A percentile compares a stretch with the other conserved stretches of the same genome.
Evolutionary conservation across 30 jellyfish, hydroid and myxozoan species (phyloP).

Genomic region (Aurelia aurita complex sp. Pacific): DNA sequence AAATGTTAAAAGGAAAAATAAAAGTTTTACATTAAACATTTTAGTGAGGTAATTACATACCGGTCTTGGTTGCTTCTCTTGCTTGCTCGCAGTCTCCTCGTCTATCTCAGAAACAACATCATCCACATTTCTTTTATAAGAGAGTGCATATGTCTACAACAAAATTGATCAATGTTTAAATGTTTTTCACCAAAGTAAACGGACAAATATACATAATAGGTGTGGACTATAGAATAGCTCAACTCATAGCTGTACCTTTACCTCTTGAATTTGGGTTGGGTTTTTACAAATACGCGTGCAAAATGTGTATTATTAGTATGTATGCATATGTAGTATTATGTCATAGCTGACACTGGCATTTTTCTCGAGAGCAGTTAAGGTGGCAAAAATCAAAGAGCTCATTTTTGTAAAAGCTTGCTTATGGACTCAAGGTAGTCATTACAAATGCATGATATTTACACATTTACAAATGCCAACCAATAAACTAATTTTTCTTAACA

Average conservation of each 20-base stretch:
- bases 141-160: constrained; percentile 19
- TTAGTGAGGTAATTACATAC: constrained; percentile 35
- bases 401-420: constrained; percentile 9
- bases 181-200: not conserved
- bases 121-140: constrained; percentile 46
- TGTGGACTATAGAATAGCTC: too few relatives aligned
- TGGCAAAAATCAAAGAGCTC: constrained; percentile 18
- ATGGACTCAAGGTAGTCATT: constrained; percentile 11
- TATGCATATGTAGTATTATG: not conserved
- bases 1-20: not conserved
- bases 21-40: constrained; percentile 18
- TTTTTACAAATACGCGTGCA: constrained; percentile 1
- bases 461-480: constrained; percentile 3
- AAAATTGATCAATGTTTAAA: not conserved
- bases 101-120: constrained; percentile 23
- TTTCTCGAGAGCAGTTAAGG: not conserved
- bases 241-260: not conserved
- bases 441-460: constrained; percentile 5
- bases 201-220: too few relatives aligned
- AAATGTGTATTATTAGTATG: not conserved
- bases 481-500: not conserved
- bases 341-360: not conserved
- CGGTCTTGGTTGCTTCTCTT: constrained; percentile 56
- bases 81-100: constrained; percentile 25
- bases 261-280: not conserved